A percentile compares a stretch with the other conserved stretches of the same genome.
phyloP scores from a whole-genome alignment of 2,113 vertebrate genomes.

The Spheniscus mendiculus region DNA sequence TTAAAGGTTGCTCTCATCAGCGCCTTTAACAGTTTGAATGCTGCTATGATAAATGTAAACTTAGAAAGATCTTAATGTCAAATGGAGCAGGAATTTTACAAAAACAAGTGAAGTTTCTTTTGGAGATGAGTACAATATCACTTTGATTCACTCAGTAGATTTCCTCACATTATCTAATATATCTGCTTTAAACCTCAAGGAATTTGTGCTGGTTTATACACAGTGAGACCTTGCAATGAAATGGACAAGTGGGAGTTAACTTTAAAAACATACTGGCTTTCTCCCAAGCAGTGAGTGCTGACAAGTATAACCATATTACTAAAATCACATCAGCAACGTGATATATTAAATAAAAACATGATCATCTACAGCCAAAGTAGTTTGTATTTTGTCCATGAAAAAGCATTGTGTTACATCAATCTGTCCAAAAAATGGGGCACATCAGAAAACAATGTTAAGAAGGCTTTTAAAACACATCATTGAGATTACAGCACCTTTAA shows the following conservation, averaged over 20 bases:
- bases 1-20: neutral
- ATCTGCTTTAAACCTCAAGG: constrained; percentile 19
- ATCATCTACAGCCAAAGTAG: neutral
- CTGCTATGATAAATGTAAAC: neutral
- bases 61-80: neutral
- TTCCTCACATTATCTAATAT: constrained; percentile 1
- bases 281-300: constrained; percentile 72
- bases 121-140: neutral
- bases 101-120: constrained; percentile 7
- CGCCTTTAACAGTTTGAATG: neutral
- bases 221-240: constrained; percentile 29
- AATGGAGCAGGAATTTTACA: constrained; percentile 15
- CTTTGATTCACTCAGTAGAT: neutral
- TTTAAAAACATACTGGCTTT: constrained; percentile 67
- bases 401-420: constrained; percentile 45
- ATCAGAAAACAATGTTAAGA: constrained; percentile 74
- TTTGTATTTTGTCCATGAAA: constrained; percentile 65
- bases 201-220: neutral
- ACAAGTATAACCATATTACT: constrained; percentile 72
- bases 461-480: constrained; percentile 82
- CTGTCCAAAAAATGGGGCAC: constrained; percentile 57
- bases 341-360: constrained; percentile 71
- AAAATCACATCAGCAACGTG: constrained; percentile 64
- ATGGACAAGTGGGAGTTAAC: constrained; percentile 52
- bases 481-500: constrained; percentile 82